phyloP scores from a whole-genome alignment of 1,140 invertebrate species.

The Nasonia giraulti region DNA sequence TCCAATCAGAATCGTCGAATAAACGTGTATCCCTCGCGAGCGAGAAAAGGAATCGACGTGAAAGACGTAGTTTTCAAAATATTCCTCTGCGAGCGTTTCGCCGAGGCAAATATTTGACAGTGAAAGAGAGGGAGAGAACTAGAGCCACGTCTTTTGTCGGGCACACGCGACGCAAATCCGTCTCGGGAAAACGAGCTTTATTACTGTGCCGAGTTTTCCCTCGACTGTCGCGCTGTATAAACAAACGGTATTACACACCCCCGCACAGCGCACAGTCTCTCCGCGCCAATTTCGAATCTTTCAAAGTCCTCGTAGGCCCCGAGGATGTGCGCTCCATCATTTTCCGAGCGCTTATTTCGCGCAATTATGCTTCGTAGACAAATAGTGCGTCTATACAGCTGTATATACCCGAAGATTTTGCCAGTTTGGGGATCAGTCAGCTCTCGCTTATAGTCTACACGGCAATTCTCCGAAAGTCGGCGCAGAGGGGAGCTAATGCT shows the following conservation, averaged over 20 bases:
- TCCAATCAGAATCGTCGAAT: not conserved
- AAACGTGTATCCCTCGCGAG: not conserved
- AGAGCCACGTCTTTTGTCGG: conserved; percentile 30
- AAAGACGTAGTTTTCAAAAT: conserved; percentile 4
- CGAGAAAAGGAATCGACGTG: conserved; percentile 19
- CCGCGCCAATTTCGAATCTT: conserved; percentile 1
- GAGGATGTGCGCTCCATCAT: not conserved
- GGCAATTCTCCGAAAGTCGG: not conserved
- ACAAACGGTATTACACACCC: not conserved
- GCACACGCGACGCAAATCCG: conserved; percentile 17
- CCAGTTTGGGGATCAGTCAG: not conserved
- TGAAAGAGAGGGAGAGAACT: not conserved
- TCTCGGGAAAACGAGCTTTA: conserved; percentile 46
- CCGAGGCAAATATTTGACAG: conserved; percentile 40
- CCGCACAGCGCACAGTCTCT: not conserved
- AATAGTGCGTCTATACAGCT: not conserved
- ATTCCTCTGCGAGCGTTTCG: not conserved
- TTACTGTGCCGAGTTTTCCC: conserved; percentile 34
- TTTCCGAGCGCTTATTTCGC: not conserved
- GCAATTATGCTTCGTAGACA: conserved; percentile 39
- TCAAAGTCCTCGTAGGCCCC: not conserved
- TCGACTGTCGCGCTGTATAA: not conserved
- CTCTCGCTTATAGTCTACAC: not conserved
- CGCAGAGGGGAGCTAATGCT: not conserved
- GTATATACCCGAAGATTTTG: not conserved